A percentile compares a stretch with the other conserved stretches of the same genome.
These are phyloP conservation scores for Acrobasis suavella DNA, from an alignment of 2,888 invertebrate genomes.

Conservation along the genomic window DNA sequence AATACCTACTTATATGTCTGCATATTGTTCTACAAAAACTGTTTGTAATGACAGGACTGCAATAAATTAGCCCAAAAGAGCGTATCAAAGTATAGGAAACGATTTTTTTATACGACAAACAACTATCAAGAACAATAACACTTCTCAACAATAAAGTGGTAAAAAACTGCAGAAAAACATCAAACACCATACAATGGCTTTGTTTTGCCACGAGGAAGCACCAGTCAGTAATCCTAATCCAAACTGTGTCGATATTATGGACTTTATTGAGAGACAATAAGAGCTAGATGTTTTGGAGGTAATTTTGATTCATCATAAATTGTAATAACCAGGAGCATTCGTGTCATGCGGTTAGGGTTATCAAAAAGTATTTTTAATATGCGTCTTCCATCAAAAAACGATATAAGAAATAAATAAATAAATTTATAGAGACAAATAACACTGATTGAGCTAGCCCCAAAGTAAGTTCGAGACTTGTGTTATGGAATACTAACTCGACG, in stretches of 20 bases:
- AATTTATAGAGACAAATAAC: no score
- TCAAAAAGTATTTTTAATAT: not conserved
- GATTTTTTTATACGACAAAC: not conserved
- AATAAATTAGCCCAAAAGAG: not conserved
- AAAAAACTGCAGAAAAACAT: constrained; percentile 27
- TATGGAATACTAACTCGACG: no score
- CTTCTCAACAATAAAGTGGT: constrained; percentile 15
- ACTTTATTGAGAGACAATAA: constrained; percentile 7
- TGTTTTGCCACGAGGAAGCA: constrained; percentile 25
- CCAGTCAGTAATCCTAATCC: constrained; percentile 7
- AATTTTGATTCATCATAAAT: constrained; percentile 9
- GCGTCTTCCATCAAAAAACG: no score
- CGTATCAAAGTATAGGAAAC: not conserved
- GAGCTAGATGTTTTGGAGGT: not conserved
- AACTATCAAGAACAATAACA: constrained; percentile 1
- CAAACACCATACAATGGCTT: constrained; percentile 30
- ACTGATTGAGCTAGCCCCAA: no score
- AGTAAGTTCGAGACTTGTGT: no score
- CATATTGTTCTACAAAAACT: not conserved
- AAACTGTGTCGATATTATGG: not conserved
- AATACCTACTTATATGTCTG: not conserved
- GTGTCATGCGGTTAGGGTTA: not conserved
- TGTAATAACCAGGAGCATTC: not conserved
- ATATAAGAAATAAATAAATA: no score
- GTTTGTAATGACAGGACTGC: not conserved